Conservation (phyloP, 92 coral and sea anemone species). For the Porites evermanni region DNA sequence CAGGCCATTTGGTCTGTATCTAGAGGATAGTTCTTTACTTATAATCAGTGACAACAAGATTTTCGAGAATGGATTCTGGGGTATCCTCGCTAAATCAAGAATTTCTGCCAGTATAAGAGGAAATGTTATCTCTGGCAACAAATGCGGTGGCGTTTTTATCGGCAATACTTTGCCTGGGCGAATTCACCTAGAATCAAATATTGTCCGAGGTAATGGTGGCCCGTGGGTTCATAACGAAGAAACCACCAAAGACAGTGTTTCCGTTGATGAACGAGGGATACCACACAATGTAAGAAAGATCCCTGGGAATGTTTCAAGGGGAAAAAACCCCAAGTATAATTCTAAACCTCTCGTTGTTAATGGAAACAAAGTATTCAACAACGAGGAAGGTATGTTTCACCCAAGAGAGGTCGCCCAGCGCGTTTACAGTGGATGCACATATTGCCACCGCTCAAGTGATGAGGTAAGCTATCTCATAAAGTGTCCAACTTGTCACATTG, state of each 20-base stretch:
- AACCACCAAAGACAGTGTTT: background rate
- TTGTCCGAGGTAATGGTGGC: slow-evolving; percentile 73
- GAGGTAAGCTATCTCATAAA: background rate
- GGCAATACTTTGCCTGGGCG: slow-evolving; percentile 65
- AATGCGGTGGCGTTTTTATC: slow-evolving; percentile 79
- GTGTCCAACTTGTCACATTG: slow-evolving; percentile 67
- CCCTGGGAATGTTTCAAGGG: background rate
- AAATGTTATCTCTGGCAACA: slow-evolving; percentile 71
- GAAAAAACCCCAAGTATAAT: slow-evolving; percentile 18
- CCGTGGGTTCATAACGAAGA: slow-evolving; percentile 50
- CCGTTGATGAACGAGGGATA: background rate
- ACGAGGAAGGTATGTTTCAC: slow-evolving; percentile 55
- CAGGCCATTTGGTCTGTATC: slow-evolving; percentile 67
- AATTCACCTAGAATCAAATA: slow-evolving; percentile 58
- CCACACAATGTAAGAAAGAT: fast-evolving
- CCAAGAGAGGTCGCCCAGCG: slow-evolving; percentile 49
- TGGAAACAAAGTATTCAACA: slow-evolving; percentile 41
- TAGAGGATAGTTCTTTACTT: slow-evolving; percentile 36
- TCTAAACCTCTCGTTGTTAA: slow-evolving; percentile 45
- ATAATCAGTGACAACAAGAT: slow-evolving; percentile 51
- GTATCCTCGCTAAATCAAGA: slow-evolving; percentile 47
- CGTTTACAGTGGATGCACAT: slow-evolving; percentile 53
- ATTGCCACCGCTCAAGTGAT: slow-evolving; percentile 51
- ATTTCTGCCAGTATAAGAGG: slow-evolving; percentile 55
- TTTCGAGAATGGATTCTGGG: slow-evolving; percentile 79